Percentiles rank a stretch among this genome's conserved stretches.
Conservation (phyloP, 2,113 vertebrate species). For the Nothocercus julius region DNA sequence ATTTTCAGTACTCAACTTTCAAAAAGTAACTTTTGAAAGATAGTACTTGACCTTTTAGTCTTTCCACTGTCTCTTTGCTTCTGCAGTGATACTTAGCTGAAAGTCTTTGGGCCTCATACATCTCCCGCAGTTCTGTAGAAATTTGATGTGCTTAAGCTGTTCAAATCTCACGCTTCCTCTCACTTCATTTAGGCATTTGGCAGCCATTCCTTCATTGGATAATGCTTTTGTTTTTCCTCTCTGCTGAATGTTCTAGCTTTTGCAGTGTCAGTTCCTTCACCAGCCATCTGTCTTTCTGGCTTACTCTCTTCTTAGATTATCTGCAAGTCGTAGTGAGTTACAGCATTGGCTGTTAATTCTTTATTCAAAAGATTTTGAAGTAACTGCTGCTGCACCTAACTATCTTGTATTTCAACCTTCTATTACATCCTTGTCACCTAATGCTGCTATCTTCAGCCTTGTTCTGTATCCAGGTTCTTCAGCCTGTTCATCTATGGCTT, state of each 20-base stretch:
- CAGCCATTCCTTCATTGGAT: constrained; percentile 29
- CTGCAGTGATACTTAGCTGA: neutral
- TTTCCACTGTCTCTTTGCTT: neutral
- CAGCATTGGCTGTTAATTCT: constrained; percentile 38
- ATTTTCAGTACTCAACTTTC: neutral
- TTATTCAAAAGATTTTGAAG: constrained; percentile 37
- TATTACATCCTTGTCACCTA: neutral
- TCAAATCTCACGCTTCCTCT: constrained; percentile 14
- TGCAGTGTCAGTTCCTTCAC: constrained; percentile 58
- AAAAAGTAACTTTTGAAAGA: too few relatives aligned
- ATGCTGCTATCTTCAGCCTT: neutral
- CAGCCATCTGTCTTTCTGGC: constrained; percentile 64
- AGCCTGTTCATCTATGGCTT: neutral
- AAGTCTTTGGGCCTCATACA: neutral
- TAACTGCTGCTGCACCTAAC: neutral
- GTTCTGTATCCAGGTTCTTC: neutral
- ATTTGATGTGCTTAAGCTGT: neutral
- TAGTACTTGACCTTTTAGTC: neutral
- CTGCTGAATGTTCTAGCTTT: constrained; percentile 65
- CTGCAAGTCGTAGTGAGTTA: constrained; percentile 1
- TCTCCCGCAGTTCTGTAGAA: neutral
- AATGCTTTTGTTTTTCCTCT: constrained; percentile 60
- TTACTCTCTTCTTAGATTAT: constrained; percentile 13
- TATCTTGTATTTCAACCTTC: neutral
- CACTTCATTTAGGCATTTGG: constrained; percentile 35